These are phyloP conservation scores for Diorhabda carinulata DNA, from an alignment of 1,140 invertebrate species.

Conservation along the genomic window DNA sequence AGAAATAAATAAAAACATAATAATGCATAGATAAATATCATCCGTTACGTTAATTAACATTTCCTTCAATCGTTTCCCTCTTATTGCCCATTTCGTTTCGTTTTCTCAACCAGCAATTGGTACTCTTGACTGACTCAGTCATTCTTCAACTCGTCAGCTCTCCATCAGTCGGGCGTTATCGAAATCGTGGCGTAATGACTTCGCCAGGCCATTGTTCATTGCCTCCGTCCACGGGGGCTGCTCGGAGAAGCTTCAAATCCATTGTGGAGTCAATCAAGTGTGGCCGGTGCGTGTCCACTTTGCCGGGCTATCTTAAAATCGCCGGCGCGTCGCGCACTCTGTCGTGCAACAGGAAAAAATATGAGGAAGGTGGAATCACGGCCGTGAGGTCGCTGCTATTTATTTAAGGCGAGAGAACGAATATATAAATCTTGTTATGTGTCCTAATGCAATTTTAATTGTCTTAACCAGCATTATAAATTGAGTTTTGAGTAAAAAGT, in stretches of 20 bases:
- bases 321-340: slow-evolving; percentile 10
- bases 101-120: not conserved
- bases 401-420: no score
- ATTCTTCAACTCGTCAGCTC: slow-evolving; percentile 26
- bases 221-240: slow-evolving; percentile 21
- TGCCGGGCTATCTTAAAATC: slow-evolving; percentile 11
- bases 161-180: slow-evolving; percentile 26
- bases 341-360: slow-evolving; percentile 14
- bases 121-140: slow-evolving; percentile 13
- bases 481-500: no score
- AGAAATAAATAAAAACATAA: no score
- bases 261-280: slow-evolving; percentile 30
- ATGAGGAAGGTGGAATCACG: not conserved
- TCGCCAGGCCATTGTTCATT: slow-evolving; percentile 25
- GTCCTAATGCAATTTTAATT: no score
- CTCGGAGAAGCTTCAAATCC: slow-evolving; percentile 13
- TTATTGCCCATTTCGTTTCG: not conserved
- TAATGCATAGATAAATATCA: not conserved
- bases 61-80: not conserved
- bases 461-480: no score
- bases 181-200: slow-evolving; percentile 25
- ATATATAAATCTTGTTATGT: no score
- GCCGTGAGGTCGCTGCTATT: not conserved
- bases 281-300: slow-evolving; percentile 20
- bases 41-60: not conserved